Conservation (phyloP, 2,113 vertebrate species). For the Boleophthalmus pectinirostris region DNA sequence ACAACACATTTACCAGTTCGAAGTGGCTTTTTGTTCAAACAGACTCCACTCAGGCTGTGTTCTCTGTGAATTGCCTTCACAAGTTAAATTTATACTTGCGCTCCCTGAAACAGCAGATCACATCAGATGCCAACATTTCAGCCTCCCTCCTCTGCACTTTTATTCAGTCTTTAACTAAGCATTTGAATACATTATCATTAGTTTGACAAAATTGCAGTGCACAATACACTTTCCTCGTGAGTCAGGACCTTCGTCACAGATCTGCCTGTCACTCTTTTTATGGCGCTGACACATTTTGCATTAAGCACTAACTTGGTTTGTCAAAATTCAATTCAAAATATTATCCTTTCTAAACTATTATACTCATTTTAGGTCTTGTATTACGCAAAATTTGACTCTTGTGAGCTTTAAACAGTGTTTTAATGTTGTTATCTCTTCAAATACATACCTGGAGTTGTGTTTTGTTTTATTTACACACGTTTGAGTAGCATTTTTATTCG, state of each 20-base stretch:
- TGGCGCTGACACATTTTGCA: neutral
- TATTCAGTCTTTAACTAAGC: neutral
- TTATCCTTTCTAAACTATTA: too few relatives aligned
- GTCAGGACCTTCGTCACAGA: neutral
- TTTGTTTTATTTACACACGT: too few relatives aligned
- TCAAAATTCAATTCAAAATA: too few relatives aligned
- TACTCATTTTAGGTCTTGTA: too few relatives aligned
- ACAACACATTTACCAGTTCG: too few relatives aligned
- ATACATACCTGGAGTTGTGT: too few relatives aligned
- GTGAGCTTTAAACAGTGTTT: too few relatives aligned
- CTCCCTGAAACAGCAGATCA: neutral
- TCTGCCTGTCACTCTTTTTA: neutral
- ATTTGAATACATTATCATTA: neutral
- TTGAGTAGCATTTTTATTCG: too few relatives aligned
- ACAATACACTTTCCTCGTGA: neutral
- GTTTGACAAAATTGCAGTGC: neutral
- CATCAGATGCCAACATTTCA: neutral
- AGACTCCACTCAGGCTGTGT: too few relatives aligned
- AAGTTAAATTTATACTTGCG: neutral
- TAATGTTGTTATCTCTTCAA: too few relatives aligned
- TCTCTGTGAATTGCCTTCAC: neutral
- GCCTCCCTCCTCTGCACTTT: neutral
- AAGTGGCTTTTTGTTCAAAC: too few relatives aligned
- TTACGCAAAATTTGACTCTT: too few relatives aligned
- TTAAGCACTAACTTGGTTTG: neutral